phyloP scores from a whole-genome alignment of 2,797 vertebrate species.

The Hephaestus fuliginosus region DNA sequence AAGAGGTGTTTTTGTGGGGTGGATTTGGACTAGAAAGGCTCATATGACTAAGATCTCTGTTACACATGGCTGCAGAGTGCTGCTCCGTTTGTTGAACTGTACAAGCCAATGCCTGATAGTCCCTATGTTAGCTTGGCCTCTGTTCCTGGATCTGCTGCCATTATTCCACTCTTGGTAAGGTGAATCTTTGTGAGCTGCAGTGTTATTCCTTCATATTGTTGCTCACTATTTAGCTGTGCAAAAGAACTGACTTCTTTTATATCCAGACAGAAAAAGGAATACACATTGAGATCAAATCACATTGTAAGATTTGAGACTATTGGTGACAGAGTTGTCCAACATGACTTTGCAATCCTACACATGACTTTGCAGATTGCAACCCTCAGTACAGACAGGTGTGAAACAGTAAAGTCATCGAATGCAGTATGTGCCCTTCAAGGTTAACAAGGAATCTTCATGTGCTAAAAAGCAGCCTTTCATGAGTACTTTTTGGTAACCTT shows the following conservation, averaged over 20 bases:
- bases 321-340: not conserved
- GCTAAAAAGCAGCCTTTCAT: not conserved
- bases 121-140: constrained; percentile 58
- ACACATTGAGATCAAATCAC: not conserved
- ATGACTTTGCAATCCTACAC: not conserved
- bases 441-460: not conserved
- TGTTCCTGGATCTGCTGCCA: constrained; percentile 47
- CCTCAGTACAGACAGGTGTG: not conserved
- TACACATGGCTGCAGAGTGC: constrained; percentile 66
- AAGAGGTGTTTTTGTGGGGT: constrained; percentile 40
- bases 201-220: constrained; percentile 15
- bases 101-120: constrained; percentile 63
- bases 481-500: not conserved
- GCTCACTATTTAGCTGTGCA: not conserved
- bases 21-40: constrained; percentile 52
- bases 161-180: constrained; percentile 57
- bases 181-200: constrained; percentile 31
- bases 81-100: constrained; percentile 42
- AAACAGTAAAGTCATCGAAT: not conserved
- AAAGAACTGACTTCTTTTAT: constrained; percentile 7
- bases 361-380: not conserved
- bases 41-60: constrained; percentile 59
- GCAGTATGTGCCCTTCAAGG: not conserved
- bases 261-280: not conserved
- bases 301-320: not conserved